Conservation (phyloP, 2,113 vertebrate species). For the Ammodramus savannarum region DNA sequence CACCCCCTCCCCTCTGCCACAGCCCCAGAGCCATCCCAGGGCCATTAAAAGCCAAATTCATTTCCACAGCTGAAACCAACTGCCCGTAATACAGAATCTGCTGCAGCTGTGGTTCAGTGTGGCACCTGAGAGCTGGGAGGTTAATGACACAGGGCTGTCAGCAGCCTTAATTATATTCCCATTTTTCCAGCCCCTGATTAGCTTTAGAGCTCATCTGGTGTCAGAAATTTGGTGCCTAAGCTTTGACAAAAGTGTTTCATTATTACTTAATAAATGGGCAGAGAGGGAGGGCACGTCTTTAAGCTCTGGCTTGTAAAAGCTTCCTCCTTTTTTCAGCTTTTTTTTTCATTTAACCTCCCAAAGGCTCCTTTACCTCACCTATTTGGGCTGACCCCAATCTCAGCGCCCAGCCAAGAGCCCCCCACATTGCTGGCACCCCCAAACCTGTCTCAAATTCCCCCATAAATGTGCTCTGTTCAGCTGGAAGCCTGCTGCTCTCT, state of each 20-base stretch:
- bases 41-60: constrained; percentile 49
- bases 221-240: constrained; percentile 45
- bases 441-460: neutral
- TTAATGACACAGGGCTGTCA: constrained; percentile 37
- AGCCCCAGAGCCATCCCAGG: neutral
- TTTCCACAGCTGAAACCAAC: constrained; percentile 9
- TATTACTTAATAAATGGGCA: constrained; percentile 24
- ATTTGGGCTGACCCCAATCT: neutral
- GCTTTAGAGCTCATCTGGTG: constrained; percentile 55
- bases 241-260: constrained; percentile 54
- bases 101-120: constrained; percentile 36
- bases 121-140: constrained; percentile 57
- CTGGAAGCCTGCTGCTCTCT: neutral
- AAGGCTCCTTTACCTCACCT: neutral
- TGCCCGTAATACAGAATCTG: neutral
- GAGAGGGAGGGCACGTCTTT: neutral
- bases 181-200: constrained; percentile 33
- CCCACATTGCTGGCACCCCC: neutral
- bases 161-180: constrained; percentile 50
- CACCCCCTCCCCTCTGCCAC: neutral
- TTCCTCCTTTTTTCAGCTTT: neutral
- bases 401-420: neutral
- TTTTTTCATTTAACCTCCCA: neutral
- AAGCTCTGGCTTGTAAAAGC: constrained; percentile 26
- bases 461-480: neutral